These are phyloP conservation scores for Tyrophagus putrescentiae DNA, from an alignment of 1,140 invertebrate genomes.

Conservation along the genomic window DNA sequence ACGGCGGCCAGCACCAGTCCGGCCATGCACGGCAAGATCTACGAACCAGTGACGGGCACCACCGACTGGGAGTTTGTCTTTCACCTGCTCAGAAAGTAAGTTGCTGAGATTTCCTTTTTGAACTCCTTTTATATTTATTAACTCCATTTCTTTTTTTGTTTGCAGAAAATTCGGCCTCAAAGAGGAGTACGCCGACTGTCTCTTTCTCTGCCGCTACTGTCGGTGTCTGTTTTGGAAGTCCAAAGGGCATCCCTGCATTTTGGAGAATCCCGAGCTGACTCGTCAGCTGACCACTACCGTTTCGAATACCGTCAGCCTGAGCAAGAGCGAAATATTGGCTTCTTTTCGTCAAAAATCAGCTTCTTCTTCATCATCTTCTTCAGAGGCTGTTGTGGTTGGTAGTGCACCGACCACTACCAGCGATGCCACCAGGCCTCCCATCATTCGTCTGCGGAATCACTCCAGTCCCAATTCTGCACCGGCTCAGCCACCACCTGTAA, in stretches of 20 bases:
- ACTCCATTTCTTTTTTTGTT: conserved; percentile 25
- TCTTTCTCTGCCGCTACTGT: conserved; percentile 84
- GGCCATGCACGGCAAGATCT: not conserved
- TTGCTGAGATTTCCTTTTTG: not conserved
- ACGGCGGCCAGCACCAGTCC: conserved; percentile 25
- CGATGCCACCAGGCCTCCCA: not conserved
- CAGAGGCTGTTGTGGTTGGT: too few species aligned
- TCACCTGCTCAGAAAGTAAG: conserved; percentile 52
- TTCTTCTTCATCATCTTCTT: conserved; percentile 16
- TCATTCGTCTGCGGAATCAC: not conserved
- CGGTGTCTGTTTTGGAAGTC: conserved; percentile 92
- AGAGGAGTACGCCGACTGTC: conserved; percentile 86
- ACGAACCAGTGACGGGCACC: conserved; percentile 20
- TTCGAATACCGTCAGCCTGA: not conserved
- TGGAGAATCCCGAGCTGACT: conserved; percentile 49
- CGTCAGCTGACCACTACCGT: not conserved
- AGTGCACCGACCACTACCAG: too few species aligned
- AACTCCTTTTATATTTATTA: conserved; percentile 10
- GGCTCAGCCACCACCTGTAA: not conserved
- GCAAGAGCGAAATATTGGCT: not conserved
- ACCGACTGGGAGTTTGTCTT: conserved; percentile 54
- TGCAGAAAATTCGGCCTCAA: conserved; percentile 66
- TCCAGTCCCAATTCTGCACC: not conserved
- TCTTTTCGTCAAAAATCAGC: conserved; percentile 1
- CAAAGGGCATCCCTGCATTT: conserved; percentile 73